Conservation (phyloP, 2,888 invertebrate species). For the Hydraecia micacea region DNA sequence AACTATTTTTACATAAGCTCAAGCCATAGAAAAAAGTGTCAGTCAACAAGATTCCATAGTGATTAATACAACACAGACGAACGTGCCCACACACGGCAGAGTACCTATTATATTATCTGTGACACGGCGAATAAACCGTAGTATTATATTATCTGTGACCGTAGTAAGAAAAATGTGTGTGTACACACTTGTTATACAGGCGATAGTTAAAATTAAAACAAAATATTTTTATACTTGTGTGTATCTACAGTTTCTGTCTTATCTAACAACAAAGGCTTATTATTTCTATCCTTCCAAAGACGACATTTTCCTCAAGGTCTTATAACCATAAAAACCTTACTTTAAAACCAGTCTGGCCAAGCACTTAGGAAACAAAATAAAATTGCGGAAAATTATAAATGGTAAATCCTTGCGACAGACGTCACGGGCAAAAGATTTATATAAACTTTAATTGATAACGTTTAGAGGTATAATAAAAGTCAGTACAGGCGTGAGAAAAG, state of each 20-base stretch:
- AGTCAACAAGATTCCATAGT: too few relatives aligned
- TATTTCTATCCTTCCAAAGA: background rate
- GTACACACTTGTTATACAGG: too few relatives aligned
- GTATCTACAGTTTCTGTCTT: background rate
- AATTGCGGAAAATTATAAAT: slow-evolving; percentile 4
- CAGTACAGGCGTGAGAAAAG: background rate
- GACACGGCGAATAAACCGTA: too few relatives aligned
- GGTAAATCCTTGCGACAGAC: background rate
- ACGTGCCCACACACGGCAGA: too few relatives aligned
- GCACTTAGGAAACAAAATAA: background rate
- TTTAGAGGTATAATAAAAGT: background rate
- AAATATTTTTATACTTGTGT: too few relatives aligned
- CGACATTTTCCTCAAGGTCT: background rate
- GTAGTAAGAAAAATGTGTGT: too few relatives aligned
- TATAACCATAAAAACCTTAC: background rate
- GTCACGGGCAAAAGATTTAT: background rate
- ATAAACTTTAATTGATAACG: slow-evolving; percentile 20
- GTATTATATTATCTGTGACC: too few relatives aligned
- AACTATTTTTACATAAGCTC: background rate
- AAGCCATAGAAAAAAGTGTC: background rate
- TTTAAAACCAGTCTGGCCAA: too few relatives aligned
- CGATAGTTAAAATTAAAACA: too few relatives aligned
- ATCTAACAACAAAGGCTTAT: background rate
- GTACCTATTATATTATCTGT: too few relatives aligned
- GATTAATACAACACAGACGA: too few relatives aligned